Percentiles rank a stretch among this genome's conserved stretches.
Conservation (phyloP, 2,113 vertebrate species). For the Pseudopodoces humilis region DNA sequence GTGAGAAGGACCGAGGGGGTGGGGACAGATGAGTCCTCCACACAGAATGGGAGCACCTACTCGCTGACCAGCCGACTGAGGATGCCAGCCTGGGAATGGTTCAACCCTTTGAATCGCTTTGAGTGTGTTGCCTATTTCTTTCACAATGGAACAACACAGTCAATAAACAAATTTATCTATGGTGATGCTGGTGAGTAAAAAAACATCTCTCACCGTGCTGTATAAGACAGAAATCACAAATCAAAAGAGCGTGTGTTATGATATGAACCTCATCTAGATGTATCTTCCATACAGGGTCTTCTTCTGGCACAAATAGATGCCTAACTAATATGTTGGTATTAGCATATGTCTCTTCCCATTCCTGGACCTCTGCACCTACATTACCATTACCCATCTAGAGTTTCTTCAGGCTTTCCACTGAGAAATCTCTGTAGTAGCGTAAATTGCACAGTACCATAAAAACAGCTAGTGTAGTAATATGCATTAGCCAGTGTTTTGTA, state of each 20-base stretch:
- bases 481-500: background rate
- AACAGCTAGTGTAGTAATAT: background rate
- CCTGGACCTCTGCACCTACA: background rate
- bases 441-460: background rate
- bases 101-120: conserved; percentile 52
- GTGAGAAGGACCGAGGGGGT: background rate
- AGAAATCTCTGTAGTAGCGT: background rate
- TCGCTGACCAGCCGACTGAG: conserved; percentile 83
- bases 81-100: conserved; percentile 69
- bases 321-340: background rate
- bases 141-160: background rate
- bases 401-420: background rate
- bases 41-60: background rate
- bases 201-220: accelerated
- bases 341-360: background rate
- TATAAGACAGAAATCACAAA: background rate
- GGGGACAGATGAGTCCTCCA: conserved; percentile 69
- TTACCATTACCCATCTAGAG: background rate
- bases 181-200: conserved; percentile 21
- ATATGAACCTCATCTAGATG: background rate
- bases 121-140: conserved; percentile 75
- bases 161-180: accelerated
- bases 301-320: background rate
- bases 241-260: background rate
- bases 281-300: background rate